phyloP scores from a whole-genome alignment of 2,113 vertebrate species.

The Geococcyx californianus region DNA sequence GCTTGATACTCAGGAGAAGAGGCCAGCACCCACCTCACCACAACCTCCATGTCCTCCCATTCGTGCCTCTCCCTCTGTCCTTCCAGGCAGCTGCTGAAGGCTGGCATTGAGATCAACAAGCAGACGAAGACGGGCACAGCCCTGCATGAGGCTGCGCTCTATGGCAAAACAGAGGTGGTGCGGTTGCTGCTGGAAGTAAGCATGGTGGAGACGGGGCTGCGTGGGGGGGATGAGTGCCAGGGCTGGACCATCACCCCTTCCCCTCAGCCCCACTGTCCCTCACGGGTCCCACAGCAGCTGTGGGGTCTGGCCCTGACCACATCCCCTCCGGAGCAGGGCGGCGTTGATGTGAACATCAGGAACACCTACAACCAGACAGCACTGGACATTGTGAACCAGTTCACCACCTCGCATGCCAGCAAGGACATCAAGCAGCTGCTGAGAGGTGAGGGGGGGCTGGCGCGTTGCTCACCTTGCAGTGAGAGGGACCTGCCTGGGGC shows the following conservation, averaged over 20 bases:
- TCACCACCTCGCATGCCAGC: conserved; percentile 96
- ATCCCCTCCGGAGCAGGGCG: conserved; percentile 73
- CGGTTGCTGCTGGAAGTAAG: conserved; percentile 91
- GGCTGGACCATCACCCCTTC: neutral
- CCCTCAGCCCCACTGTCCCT: fast-evolving
- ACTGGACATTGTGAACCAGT: conserved; percentile 97
- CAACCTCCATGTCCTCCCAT: fast-evolving
- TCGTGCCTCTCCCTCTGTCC: neutral
- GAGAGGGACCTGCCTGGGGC: neutral
- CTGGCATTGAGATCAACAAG: conserved; percentile 94
- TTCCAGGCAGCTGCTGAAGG: conserved; percentile 88
- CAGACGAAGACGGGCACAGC: conserved; percentile 92
- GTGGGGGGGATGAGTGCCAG: fast-evolving
- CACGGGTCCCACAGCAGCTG: fast-evolving
- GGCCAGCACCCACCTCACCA: too few relatives aligned
- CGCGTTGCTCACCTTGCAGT: fast-evolving
- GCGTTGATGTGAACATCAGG: conserved; percentile 91
- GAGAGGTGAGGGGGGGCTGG: conserved; percentile 78
- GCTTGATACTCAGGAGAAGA: too few relatives aligned
- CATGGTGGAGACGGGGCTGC: fast-evolving
- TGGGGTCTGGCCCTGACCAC: neutral
- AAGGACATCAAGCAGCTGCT: conserved; percentile 96
- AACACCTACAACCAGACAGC: conserved; percentile 98
- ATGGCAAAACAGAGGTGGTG: conserved; percentile 93
- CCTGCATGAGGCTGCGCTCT: conserved; percentile 91